Base-by-base conservation (phyloP, 2,888 invertebrate species). In the Embidobia sp. region DNA sequence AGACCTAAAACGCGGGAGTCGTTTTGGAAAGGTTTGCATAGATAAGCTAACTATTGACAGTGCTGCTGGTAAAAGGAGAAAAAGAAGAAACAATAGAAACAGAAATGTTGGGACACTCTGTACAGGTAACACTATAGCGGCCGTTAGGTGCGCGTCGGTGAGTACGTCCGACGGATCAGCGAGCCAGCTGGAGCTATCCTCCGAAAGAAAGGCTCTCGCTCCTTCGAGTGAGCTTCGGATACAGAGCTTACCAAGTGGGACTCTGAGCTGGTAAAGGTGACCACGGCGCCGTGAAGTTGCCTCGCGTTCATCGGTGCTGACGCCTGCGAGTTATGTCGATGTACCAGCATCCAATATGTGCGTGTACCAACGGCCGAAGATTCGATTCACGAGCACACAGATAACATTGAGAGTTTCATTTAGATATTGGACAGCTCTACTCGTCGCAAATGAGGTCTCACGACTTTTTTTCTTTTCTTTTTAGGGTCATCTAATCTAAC, bases 241-340 rank as follows among this genome's bases (percentile, higher is more conserved):
- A 82, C 82, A 81, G 85, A 84, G 88, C 91, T 91, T 86, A 92
- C 92, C 89, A 92, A 88, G 86, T 91, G 91, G 78, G 93, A 92
- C 83, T 92, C 92, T 77, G 91, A 90, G 72, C 92, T 92, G 82
- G 91, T 91, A 89, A 93, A 93, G 80, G 93, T 92, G 83, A 93
- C 90, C 84, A 86, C 84, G 84, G 86, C 86, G 86, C 89, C 89
- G 85, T 89, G 89, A 78, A 89, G 88, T 84, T 88, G 88, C 85
- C 86, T 87, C 76, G 82, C 81, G 81, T 82, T 86, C 85, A 87
- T 80, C 75, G 82, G 83, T 79, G 85, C 84, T 81, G 87, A 79
- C 44, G 75, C 78, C 81, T 76, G 79, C 42, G 79, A 73, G 75
- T 64, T 53, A 66, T 51, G 77, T 66, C 51, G 77, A 55, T 72